These are phyloP conservation scores for Cephus spinipes DNA, from an alignment of 2,888 invertebrate species.

Conservation along the genomic window DNA sequence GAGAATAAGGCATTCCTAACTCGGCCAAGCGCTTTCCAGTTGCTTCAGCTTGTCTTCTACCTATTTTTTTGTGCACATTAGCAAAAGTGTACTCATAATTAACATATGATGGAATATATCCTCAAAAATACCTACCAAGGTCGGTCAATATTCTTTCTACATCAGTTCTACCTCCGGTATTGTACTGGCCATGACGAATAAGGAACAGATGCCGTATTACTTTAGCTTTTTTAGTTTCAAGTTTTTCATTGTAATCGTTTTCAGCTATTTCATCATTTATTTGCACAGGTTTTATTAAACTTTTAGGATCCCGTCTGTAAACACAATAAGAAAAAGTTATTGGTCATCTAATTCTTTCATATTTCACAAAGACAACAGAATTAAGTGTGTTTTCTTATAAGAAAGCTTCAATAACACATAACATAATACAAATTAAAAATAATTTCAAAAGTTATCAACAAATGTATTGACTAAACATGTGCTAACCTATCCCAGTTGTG, in stretches of 20 bases:
- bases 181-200: slow-evolving; percentile 96
- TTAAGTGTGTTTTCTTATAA: not conserved
- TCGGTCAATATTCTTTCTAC: slow-evolving; percentile 81
- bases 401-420: not conserved
- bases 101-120: not conserved
- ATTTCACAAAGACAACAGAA: not conserved
- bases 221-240: slow-evolving; percentile 73
- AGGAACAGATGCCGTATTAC: slow-evolving; percentile 87
- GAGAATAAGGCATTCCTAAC: slow-evolving; percentile 82
- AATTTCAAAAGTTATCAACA: not conserved
- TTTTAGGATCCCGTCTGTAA: slow-evolving; percentile 79
- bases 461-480: slow-evolving; percentile 9
- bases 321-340: slow-evolving; percentile 14
- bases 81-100: slow-evolving; percentile 2
- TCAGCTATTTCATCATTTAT: slow-evolving; percentile 70
- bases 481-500: slow-evolving; percentile 90
- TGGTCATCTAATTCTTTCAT: not conserved
- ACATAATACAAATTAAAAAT: not conserved
- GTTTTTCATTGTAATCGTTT: slow-evolving; percentile 76
- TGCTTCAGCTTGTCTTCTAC: slow-evolving; percentile 84
- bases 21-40: slow-evolving; percentile 87
- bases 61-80: slow-evolving; percentile 66
- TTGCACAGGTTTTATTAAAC: slow-evolving; percentile 74
- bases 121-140: slow-evolving; percentile 72
- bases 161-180: slow-evolving; percentile 79